Evolutionary conservation across 30 jellyfish, hydroid and myxozoan species (phyloP), one percentile per base, ranked within the genome.

Genomic region (Aurelia aurita complex sp. Pacific): DNA sequence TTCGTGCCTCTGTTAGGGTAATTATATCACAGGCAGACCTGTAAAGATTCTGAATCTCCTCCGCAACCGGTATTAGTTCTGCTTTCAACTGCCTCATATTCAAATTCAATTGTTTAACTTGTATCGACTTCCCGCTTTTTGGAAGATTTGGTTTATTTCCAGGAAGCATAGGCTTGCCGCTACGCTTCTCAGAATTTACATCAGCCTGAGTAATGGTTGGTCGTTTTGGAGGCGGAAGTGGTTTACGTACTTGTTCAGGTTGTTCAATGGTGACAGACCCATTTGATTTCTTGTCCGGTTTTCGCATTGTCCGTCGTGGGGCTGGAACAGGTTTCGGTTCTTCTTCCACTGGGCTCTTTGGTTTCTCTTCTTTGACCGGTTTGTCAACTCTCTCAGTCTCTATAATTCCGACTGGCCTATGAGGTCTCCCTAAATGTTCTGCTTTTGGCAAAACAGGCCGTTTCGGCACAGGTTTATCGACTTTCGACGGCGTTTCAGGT

Each of bases 41-140:
- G 77, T 72, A 86, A 11, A 81, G 73, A 67, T 70, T 55, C 35
- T 86, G 92, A 88, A 86, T 19, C 17, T 52, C 79, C 51, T 92
- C 98, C 1, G 91, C 88, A 10, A 92, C 91, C 53, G 96, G 96
- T 23, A 80, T 40, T 17, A 92, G 77, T 19, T 81, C 95, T 4
- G 90, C 52, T 57, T 91, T 91, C 79, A 91, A 67, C 23, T 67
- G 23, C 50, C 54, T 64, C 15, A 64, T 63, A 36, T 78, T 61
- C 3, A 91, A 50, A 5, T 23, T 68, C 10, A 81, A 66, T 35
- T 60, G 88, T 18, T 78, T 80, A 12, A 81, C 33, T 61, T 38
- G 71, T 8, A 93, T 50, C 17, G 75, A 54, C 16, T 76, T 79
- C 14, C 80, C 61, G 13, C 42, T n/a, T 33, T 62, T 68, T 59